Evolutionary conservation across 2,797 vertebrate species (phyloP).

Genomic region (Muscicapa comitata): DNA sequence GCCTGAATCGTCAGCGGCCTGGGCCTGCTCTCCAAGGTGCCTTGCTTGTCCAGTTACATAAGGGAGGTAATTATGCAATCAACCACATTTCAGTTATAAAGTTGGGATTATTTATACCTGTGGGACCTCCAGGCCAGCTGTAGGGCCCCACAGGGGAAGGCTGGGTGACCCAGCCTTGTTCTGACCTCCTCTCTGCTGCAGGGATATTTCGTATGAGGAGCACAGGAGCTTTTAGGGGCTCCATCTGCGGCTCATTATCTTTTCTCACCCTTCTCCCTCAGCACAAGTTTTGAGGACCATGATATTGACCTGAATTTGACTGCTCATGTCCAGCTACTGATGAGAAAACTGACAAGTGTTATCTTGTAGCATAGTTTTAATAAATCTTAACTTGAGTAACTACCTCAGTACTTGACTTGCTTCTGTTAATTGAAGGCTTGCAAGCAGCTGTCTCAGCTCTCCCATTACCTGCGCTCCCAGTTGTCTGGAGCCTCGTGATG

Average conservation of each 20-base stretch:
- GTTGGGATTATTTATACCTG: no score
- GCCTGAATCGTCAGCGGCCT: no score
- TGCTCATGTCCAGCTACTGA: background rate
- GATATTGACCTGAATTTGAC: background rate
- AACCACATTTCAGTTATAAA: no score
- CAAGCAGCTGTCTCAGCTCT: background rate
- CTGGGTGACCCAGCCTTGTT: background rate
- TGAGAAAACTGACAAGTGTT: background rate
- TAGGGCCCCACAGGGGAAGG: no score
- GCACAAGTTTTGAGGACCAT: background rate
- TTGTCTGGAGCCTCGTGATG: background rate
- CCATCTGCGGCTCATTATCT: background rate
- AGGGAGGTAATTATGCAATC: no score
- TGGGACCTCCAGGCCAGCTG: no score
- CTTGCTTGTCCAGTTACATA: no score
- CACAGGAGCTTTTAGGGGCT: background rate
- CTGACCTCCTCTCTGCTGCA: background rate
- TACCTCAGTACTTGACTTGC: background rate
- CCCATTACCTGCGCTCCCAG: fast-evolving
- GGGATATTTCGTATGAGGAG: background rate
- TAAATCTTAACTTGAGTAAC: background rate
- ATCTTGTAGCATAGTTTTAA: background rate
- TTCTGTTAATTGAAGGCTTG: background rate
- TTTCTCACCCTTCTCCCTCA: background rate
- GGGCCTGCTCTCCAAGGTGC: no score